Percentiles rank a stretch among this genome's conserved stretches.
Conservation (phyloP, 2,797 vertebrate species). For the Sebastes wilsoni region DNA sequence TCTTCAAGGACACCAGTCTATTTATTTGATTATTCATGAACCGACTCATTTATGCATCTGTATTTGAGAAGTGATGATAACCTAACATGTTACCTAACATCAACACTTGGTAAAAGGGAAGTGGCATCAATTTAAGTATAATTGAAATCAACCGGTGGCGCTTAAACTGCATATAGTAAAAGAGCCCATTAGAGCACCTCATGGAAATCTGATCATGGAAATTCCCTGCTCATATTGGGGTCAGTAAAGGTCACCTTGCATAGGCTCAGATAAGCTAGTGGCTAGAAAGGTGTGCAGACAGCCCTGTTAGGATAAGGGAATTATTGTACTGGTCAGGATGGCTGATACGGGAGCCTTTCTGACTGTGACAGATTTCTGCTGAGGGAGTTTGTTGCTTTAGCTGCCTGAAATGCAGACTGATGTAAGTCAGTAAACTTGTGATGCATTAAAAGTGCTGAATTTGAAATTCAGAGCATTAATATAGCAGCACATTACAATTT, state of each 20-base stretch:
- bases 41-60: slow-evolving; percentile 12
- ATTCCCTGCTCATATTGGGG: slow-evolving; percentile 51
- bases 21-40: slow-evolving; percentile 53
- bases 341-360: slow-evolving; percentile 8
- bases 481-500: not conserved
- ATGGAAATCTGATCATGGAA: slow-evolving; percentile 46
- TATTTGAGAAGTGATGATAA: slow-evolving; percentile 33
- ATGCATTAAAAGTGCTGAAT: not conserved
- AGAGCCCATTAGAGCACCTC: slow-evolving; percentile 14
- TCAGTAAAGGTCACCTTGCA: slow-evolving; percentile 42
- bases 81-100: not conserved
- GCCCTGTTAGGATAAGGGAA: slow-evolving; percentile 43
- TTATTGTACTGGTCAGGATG: slow-evolving; percentile 22
- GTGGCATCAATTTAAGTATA: slow-evolving; percentile 15
- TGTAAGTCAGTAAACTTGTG: not conserved
- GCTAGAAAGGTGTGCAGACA: slow-evolving; percentile 45
- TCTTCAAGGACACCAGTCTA: slow-evolving; percentile 34
- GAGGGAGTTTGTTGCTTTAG: not conserved
- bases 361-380: not conserved
- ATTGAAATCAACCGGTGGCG: slow-evolving; percentile 29
- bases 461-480: not conserved
- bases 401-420: not conserved
- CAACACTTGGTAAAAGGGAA: not conserved
- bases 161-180: slow-evolving; percentile 10
- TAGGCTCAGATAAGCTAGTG: slow-evolving; percentile 37